A percentile compares a stretch with the other conserved stretches of the same genome.
Conservation (phyloP, 2,888 invertebrate species). For the Schrankia costaestrigalis region DNA sequence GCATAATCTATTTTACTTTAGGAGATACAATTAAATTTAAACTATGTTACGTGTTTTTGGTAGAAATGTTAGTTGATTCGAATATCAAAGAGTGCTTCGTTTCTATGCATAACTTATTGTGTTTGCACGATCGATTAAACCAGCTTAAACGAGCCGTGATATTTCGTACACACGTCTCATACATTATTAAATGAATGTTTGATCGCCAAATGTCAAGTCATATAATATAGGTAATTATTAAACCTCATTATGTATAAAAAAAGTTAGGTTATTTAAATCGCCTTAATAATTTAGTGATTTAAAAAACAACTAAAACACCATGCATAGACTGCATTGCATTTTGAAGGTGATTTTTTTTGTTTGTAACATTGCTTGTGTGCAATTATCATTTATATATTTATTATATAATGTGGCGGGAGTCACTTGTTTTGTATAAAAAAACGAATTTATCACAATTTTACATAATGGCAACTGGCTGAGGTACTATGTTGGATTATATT, state of each 20-base stretch:
- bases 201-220: conserved; percentile 71
- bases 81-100: too few relatives aligned
- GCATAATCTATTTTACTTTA: conserved; percentile 66
- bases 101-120: too few relatives aligned
- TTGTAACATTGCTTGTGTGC: conserved; percentile 48
- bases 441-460: conserved; percentile 44
- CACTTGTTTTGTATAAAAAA: conserved; percentile 25
- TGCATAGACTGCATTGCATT: conserved; percentile 76
- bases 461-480: conserved; percentile 23
- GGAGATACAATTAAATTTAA: conserved; percentile 31
- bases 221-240: conserved; percentile 46
- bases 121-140: too few relatives aligned
- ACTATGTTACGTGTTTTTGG: too few relatives aligned
- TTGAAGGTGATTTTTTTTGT: conserved; percentile 60
- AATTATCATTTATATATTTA: conserved; percentile 45
- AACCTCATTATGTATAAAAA: conserved; percentile 73
- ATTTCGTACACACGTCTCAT: too few relatives aligned
- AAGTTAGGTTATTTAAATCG: conserved; percentile 63
- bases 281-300: conserved; percentile 64
- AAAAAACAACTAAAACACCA: conserved; percentile 61
- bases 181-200: conserved; percentile 53
- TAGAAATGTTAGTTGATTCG: too few relatives aligned
- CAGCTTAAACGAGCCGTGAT: too few relatives aligned
- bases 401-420: conserved; percentile 28
- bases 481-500: conserved; percentile 8